Base-by-base conservation (phyloP, 2,113 vertebrate genomes). In the Circaetus gallicus region DNA sequence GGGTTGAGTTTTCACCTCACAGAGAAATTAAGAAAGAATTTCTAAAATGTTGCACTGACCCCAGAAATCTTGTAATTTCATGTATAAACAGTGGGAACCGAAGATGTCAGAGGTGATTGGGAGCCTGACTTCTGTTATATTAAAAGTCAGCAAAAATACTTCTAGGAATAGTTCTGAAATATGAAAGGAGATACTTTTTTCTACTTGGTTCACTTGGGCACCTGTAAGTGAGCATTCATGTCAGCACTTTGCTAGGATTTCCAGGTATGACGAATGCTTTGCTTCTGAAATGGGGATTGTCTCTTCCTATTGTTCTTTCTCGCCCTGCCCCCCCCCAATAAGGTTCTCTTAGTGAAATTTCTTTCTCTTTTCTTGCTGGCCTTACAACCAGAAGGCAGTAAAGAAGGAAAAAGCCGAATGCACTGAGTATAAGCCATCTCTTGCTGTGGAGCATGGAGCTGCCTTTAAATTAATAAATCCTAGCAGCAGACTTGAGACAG, bases 1-100 rank as follows among this genome's bases (percentile, higher is more conserved):
- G 61, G 45, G n/a, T 62, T 91, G 47, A 81, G 77, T 93, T 89
- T 88, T 85, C 40, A 85, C 34, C 52, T 84, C 28, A 15, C 31
- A 61, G 15, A 73, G 31, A 83, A 88, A 47, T 88, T 25, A 86
- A 43, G 38, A 61, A 71, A 66, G 9, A 50, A 16, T 49, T 94
- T 87, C 53, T n/a, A 45, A 78, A 74, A 65, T 42, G 25, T 71
- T 91, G n/a, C 21, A 42, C 16, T 80, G 53, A 69, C 28, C 19
- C 14, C 42, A 80, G 43, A 74, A 70, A 34, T 66, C 15, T 61
- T 80, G 14, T 40, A 42, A 53, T 55, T 83, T 74, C 7, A 4
- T 59, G 3, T 56, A 61, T 61, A 40, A 79, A 62, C 24, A 43
- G 42, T 7, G 13, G 18, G 29, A 55, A 10, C 12, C 4, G 7